Conservation (phyloP, 2,113 vertebrate genomes). For the Sprattus sprattus region DNA sequence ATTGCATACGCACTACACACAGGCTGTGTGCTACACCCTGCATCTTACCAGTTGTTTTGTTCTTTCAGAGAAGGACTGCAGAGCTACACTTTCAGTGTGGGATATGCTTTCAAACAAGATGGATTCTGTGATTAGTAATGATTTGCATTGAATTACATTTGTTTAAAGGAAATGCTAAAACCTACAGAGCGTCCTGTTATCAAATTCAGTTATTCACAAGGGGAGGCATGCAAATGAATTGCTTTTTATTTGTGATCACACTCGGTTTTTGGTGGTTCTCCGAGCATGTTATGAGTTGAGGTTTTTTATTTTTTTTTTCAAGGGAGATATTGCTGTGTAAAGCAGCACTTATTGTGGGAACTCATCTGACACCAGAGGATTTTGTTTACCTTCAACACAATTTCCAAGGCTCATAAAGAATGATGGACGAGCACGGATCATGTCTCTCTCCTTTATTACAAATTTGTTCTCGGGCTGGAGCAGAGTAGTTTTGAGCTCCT, state of each 20-base stretch:
- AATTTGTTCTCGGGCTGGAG: neutral
- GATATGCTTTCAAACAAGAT: neutral
- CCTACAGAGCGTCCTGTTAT: neutral
- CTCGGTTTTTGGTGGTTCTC: neutral
- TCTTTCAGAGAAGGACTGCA: neutral
- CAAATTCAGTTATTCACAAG: neutral
- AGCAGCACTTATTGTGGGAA: neutral
- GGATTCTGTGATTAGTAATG: neutral
- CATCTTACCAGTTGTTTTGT: neutral
- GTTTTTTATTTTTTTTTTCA: neutral
- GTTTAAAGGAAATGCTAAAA: neutral
- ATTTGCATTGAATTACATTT: neutral
- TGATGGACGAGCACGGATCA: neutral
- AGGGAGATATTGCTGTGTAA: neutral
- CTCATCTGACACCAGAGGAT: neutral
- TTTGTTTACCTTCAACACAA: slow-evolving; percentile 14
- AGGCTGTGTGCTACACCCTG: neutral
- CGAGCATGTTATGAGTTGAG: neutral
- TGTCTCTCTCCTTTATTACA: neutral
- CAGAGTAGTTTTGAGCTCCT: neutral
- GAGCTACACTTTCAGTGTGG: neutral
- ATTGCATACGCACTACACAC: neutral
- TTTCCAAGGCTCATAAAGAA: slow-evolving; percentile 17
- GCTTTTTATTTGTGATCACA: neutral
- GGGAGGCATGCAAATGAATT: neutral